Evolutionary conservation across 2,888 invertebrate species (phyloP), one percentile per base, ranked within the genome.

Genomic region (Boloria euphrosyne): DNA sequence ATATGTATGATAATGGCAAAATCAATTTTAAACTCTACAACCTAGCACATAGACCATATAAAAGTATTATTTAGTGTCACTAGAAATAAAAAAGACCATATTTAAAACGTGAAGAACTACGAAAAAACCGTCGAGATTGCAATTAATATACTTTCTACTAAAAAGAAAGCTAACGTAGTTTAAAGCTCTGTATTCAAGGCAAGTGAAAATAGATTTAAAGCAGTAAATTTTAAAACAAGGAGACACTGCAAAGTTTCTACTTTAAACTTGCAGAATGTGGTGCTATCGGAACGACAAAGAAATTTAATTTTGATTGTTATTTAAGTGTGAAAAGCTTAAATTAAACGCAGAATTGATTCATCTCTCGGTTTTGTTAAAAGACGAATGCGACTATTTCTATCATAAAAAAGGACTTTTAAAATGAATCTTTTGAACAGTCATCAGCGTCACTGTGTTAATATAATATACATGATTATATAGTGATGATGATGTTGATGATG

Each of bases 161-260:
- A 47, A 58, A 64, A 58, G 31, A 52, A 52, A 58, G 55, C 55
- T 22, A 50, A 27, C 46, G 57, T 50, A 64, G 46, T 64, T 64
- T 51, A 58, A 64, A 43, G 27, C 31, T 59, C 59, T 44, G 58
- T 58, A 46, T 52, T 58, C 64, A 63, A 38, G 31, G 31, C 50
- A 50, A 52, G 58, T 44, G 51, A 31, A 57, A 64, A 64, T 64
- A 58, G 64, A 64, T 58, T 58, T 58, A 52, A 64, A 51, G 46
- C 51, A 58, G 64, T 58, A 58, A 50, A 64, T 64, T 64, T 64
- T 64, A 51, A 57, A 64, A 64, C 63, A 57, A 50, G 63, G 51
- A 51, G 57, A 64, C 58, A 58, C 49, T 64, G 43, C 50, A 43
- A 64, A 63, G 57, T 63, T 63, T 63, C 55, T 6, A 47, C 50